These are phyloP conservation scores for Callimico goeldii DNA, from an alignment of 2,797 vertebrate species.

Conservation along the genomic window DNA sequence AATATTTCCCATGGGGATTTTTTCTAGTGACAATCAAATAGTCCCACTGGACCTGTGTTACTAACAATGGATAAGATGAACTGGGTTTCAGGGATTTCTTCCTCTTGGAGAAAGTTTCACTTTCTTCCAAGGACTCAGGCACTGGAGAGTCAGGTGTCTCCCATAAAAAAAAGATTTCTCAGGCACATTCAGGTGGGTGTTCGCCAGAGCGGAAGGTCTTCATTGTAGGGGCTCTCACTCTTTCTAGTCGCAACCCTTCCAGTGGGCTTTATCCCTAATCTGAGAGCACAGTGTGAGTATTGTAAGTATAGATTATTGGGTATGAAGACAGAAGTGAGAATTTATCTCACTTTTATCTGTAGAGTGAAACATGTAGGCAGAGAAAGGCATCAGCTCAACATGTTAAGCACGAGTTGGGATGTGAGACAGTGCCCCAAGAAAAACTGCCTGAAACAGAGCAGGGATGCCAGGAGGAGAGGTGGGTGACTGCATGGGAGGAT, in stretches of 20 bases:
- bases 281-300: neutral
- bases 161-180: neutral
- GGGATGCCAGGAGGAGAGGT: neutral
- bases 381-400: neutral
- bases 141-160: neutral
- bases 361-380: no score
- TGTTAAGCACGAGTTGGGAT: neutral
- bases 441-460: neutral
- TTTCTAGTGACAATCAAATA: neutral
- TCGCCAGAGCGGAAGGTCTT: neutral
- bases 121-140: neutral
- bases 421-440: neutral
- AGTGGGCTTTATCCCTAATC: neutral
- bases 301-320: neutral
- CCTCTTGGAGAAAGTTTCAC: neutral
- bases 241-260: neutral
- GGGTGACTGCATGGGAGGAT: neutral
- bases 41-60: neutral
- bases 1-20: neutral
- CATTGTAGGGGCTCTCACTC: neutral
- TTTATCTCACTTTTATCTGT: neutral
- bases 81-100: neutral
- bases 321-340: neutral
- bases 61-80: neutral
- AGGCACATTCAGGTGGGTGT: neutral